Conservation (phyloP, 2,113 vertebrate genomes). For the Corythoichthys haematopterus region DNA sequence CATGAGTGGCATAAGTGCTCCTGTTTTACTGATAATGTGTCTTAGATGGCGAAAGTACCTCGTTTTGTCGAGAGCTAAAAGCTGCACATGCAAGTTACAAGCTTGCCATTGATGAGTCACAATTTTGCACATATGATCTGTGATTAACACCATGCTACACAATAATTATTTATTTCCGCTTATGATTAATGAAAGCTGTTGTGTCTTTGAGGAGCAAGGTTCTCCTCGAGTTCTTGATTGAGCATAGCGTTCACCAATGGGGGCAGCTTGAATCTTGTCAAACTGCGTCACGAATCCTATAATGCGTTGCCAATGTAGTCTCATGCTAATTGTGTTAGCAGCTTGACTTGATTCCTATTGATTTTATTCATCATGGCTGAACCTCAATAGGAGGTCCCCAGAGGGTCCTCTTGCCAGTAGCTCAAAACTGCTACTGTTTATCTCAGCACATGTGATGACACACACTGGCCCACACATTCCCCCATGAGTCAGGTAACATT, state of each 20-base stretch:
- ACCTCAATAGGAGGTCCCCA: neutral
- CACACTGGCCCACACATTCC: constrained; percentile 1
- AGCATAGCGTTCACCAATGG: neutral
- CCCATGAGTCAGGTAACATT: constrained; percentile 37
- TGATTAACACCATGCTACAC: too few relatives aligned
- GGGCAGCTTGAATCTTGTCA: neutral
- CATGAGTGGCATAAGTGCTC: too few relatives aligned
- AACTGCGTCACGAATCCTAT: neutral
- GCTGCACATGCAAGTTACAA: neutral
- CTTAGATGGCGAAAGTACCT: too few relatives aligned
- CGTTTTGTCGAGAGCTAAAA: too few relatives aligned
- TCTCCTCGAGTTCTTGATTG: neutral
- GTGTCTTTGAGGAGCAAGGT: neutral
- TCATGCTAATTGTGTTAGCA: neutral
- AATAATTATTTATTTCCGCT: too few relatives aligned
- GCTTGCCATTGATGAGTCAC: neutral
- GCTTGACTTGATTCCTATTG: constrained; percentile 1
- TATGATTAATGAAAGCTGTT: too few relatives aligned
- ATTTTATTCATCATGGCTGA: neutral
- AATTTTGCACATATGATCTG: neutral
- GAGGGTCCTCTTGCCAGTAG: neutral
- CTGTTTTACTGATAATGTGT: too few relatives aligned
- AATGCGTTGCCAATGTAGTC: constrained; percentile 1
- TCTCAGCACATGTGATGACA: neutral
- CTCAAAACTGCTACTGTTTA: neutral